phyloP scores from a whole-genome alignment of 2,797 vertebrate species.

The Tolypeutes matacus region DNA sequence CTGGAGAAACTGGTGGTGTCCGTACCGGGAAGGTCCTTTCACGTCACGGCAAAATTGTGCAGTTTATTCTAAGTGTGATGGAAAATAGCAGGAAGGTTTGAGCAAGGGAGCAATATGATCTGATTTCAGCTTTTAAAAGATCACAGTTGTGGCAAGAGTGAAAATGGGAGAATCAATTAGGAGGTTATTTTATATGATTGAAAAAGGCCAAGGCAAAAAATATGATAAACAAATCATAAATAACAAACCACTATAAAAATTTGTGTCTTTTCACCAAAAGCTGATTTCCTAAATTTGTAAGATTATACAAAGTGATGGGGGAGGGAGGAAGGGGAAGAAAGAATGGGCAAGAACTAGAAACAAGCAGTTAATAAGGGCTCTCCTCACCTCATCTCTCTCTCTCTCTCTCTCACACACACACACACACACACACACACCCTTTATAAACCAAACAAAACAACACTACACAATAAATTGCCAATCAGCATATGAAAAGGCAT shows the following conservation, averaged over 20 bases:
- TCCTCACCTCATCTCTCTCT: no score
- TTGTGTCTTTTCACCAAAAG: background rate
- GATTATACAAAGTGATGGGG: background rate
- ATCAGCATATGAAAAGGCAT: background rate
- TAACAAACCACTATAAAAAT: background rate
- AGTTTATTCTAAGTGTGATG: background rate
- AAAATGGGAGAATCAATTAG: background rate
- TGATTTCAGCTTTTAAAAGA: constrained; percentile 15
- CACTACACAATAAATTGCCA: background rate
- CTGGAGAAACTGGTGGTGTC: background rate
- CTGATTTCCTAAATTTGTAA: constrained; percentile 39
- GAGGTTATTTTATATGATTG: constrained; percentile 32
- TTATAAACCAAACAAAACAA: constrained; percentile 4
- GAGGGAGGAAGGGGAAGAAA: background rate
- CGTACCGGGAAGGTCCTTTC: background rate
- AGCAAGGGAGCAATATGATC: background rate
- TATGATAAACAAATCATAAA: background rate
- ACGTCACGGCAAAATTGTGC: background rate
- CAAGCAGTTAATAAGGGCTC: background rate
- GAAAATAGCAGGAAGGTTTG: background rate
- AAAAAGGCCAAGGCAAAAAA: background rate
- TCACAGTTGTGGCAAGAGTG: background rate
- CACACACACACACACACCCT: background rate
- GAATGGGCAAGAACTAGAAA: background rate
- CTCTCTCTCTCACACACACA: no score